A percentile compares a stretch with the other conserved stretches of the same genome.
These are phyloP conservation scores for Gavialis gangeticus DNA, from an alignment of 2,113 vertebrate species.

Conservation along the genomic window DNA sequence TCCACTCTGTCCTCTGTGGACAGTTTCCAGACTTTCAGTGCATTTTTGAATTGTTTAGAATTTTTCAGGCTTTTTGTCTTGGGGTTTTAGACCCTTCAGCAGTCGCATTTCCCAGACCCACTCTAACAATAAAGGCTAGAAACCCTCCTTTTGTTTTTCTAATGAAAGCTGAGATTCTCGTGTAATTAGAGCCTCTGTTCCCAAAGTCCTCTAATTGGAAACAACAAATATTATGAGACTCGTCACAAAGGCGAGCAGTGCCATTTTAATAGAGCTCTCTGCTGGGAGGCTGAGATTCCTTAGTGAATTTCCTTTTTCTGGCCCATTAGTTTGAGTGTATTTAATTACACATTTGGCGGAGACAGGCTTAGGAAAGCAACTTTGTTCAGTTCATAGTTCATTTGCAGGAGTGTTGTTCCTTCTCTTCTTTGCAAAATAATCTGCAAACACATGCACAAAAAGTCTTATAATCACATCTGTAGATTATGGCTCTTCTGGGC, in stretches of 20 bases:
- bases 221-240: neutral
- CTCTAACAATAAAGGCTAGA: neutral
- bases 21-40: too few relatives aligned
- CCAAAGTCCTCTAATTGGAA: neutral
- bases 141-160: neutral
- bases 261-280: neutral
- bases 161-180: neutral
- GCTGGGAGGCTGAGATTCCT: neutral
- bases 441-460: neutral
- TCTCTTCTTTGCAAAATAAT: neutral
- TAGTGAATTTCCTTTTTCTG: neutral
- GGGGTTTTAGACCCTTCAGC: neutral
- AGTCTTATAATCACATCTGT: neutral
- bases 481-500: neutral
- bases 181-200: slow-evolving; percentile 6
- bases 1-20: too few relatives aligned
- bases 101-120: neutral
- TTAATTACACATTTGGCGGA: neutral
- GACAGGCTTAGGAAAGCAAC: neutral
- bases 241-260: neutral
- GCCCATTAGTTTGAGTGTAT: neutral
- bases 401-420: neutral
- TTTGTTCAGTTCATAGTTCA: neutral
- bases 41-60: too few relatives aligned
- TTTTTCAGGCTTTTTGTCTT: neutral